phyloP scores from a whole-genome alignment of 2,113 vertebrate species.

The Antigone vipio region DNA sequence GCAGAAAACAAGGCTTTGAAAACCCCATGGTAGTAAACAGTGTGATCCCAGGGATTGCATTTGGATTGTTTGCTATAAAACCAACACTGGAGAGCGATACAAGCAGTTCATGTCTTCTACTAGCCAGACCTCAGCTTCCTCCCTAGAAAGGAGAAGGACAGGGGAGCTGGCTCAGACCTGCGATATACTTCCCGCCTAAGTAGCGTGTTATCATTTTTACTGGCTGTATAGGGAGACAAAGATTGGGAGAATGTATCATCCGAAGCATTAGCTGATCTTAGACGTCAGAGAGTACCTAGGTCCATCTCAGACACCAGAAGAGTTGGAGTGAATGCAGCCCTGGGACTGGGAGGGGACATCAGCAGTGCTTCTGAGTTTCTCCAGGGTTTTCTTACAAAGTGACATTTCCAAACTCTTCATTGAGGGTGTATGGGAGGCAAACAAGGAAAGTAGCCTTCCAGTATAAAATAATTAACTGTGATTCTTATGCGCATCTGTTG shows the following conservation, averaged over 20 bases:
- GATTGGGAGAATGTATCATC: accelerated
- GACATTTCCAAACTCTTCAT: background rate
- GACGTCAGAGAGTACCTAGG: background rate
- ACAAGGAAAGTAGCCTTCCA: background rate
- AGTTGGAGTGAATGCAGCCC: background rate
- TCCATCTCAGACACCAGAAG: background rate
- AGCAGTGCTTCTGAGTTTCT: background rate
- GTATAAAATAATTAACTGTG: background rate
- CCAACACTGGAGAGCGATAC: accelerated
- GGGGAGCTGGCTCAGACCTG: background rate
- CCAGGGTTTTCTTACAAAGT: background rate
- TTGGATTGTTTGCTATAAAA: background rate
- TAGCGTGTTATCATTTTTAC: background rate
- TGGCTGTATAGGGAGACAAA: background rate
- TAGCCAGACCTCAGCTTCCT: background rate
- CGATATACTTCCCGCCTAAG: background rate
- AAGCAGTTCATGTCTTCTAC: background rate
- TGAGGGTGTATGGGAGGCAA: background rate
- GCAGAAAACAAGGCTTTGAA: background rate
- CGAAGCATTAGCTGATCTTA: background rate
- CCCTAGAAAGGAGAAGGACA: background rate
- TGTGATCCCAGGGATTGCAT: accelerated
- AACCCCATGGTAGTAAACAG: background rate
- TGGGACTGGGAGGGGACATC: background rate
- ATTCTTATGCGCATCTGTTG: background rate